Evolutionary conservation across 2,888 invertebrate genomes (phyloP).

Genomic region (Scaptomyza cyrtandrae): DNA sequence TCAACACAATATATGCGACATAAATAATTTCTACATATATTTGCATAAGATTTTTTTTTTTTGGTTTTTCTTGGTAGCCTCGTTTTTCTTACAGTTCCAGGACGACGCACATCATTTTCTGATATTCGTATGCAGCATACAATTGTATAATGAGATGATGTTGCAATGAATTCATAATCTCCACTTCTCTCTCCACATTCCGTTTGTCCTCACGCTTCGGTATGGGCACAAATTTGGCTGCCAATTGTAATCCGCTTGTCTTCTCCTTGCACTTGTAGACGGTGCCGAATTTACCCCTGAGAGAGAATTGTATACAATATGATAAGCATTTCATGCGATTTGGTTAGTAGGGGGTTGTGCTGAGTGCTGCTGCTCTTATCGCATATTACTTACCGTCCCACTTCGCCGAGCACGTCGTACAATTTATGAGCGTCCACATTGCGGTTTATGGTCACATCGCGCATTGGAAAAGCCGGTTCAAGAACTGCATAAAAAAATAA

Average conservation of each 20-base stretch:
- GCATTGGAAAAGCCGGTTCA: slow-evolving; percentile 94
- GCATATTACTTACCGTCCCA: slow-evolving; percentile 91
- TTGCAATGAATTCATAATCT: slow-evolving; percentile 97
- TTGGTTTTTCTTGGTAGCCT: not conserved
- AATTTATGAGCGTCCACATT: slow-evolving; percentile 93
- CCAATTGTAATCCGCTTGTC: slow-evolving; percentile 91
- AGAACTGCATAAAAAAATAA: slow-evolving; percentile 88
- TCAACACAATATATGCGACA: slow-evolving; percentile 35
- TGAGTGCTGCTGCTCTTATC: not conserved
- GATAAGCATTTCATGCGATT: slow-evolving; percentile 59
- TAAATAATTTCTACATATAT: slow-evolving; percentile 1
- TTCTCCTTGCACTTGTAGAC: slow-evolving; percentile 97
- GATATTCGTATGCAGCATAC: slow-evolving; percentile 98
- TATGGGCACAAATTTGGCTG: slow-evolving; percentile 96
- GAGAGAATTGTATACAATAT: slow-evolving; percentile 72
- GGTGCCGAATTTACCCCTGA: slow-evolving; percentile 98
- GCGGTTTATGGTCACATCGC: slow-evolving; percentile 93
- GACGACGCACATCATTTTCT: slow-evolving; percentile 97
- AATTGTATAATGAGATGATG: slow-evolving; percentile 98
- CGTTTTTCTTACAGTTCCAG: slow-evolving; percentile 94
- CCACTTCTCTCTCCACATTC: slow-evolving; percentile 97
- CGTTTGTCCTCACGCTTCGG: slow-evolving; percentile 93
- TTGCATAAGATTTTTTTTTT: slow-evolving; percentile 6
- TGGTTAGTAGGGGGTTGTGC: not conserved
- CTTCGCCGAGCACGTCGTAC: slow-evolving; percentile 94